These are phyloP conservation scores for Seira sanloemensis DNA, from an alignment of 2,888 invertebrate species.

Conservation along the genomic window DNA sequence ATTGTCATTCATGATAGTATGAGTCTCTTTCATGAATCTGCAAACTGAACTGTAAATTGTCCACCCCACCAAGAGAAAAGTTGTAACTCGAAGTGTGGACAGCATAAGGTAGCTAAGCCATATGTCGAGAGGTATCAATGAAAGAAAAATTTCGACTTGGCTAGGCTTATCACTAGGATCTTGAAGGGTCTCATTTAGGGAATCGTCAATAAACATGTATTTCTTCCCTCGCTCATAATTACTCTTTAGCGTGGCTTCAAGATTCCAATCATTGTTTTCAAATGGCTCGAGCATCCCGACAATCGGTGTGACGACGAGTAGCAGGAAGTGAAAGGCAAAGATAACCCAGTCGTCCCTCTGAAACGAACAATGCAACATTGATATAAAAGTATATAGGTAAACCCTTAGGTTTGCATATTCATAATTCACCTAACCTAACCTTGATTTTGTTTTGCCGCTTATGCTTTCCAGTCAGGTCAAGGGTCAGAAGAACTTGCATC, in stretches of 20 bases:
- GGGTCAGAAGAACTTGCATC: constrained; percentile 16
- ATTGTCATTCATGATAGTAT: not conserved
- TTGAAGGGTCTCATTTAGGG: not conserved
- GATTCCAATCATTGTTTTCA: constrained; percentile 23
- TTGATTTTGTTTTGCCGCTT: not conserved
- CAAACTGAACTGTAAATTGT: constrained; percentile 11
- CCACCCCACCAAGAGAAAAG: constrained; percentile 20
- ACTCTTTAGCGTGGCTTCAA: not conserved
- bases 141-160: not conserved
- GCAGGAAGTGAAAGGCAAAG: not conserved
- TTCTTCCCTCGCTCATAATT: not conserved
- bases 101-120: constrained; percentile 1
- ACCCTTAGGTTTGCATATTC: too few relatives aligned
- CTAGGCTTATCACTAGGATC: not conserved
- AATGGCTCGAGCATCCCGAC: not conserved
- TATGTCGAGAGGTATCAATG: not conserved
- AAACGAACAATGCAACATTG: not conserved
- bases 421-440: too few relatives aligned
- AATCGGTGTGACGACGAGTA: constrained; percentile 15
- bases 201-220: not conserved
- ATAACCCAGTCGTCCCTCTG: not conserved
- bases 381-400: too few relatives aligned
- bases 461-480: constrained; percentile 11
- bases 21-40: not conserved
- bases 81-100: constrained; percentile 8